phyloP scores from a whole-genome alignment of 2,797 vertebrate genomes.

The Dipus sagitta region DNA sequence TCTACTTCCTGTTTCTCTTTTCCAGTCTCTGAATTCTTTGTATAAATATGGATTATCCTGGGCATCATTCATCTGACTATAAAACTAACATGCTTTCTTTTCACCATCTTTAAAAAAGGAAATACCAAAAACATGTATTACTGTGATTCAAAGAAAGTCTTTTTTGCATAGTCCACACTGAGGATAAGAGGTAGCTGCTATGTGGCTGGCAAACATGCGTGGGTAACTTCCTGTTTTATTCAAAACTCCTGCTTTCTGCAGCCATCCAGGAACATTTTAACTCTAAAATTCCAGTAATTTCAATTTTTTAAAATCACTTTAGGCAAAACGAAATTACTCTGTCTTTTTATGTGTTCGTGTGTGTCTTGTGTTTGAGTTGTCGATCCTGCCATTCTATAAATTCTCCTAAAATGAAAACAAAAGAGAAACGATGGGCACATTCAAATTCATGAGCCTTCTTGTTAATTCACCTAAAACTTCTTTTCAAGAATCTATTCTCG shows the following conservation, averaged over 20 bases:
- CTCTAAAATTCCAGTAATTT: constrained; percentile 83
- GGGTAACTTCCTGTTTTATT: constrained; percentile 89
- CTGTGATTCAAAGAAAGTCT: constrained; percentile 87
- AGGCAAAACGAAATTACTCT: constrained; percentile 75
- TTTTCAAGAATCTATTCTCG: constrained; percentile 73
- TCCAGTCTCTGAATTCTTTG: constrained; percentile 82
- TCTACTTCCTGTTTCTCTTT: constrained; percentile 83
- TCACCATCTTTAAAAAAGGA: constrained; percentile 83
- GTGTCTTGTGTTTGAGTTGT: constrained; percentile 84
- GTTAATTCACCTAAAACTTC: constrained; percentile 46
- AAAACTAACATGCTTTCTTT: constrained; percentile 83
- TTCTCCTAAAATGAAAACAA: constrained; percentile 79
- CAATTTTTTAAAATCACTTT: constrained; percentile 81
- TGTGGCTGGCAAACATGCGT: constrained; percentile 90
- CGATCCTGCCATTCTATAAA: constrained; percentile 74
- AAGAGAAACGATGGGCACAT: constrained; percentile 68
- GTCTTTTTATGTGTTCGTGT: constrained; percentile 79
- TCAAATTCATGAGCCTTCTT: constrained; percentile 56
- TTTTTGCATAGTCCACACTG: constrained; percentile 86
- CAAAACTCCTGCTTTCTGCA: constrained; percentile 89
- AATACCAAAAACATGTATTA: constrained; percentile 68
- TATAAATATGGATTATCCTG: constrained; percentile 85
- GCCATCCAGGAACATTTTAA: constrained; percentile 87
- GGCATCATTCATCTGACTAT: constrained; percentile 86
- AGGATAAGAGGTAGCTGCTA: constrained; percentile 90